Conservation (phyloP, 2,888 invertebrate genomes). For the Plagodis dolabraria region DNA sequence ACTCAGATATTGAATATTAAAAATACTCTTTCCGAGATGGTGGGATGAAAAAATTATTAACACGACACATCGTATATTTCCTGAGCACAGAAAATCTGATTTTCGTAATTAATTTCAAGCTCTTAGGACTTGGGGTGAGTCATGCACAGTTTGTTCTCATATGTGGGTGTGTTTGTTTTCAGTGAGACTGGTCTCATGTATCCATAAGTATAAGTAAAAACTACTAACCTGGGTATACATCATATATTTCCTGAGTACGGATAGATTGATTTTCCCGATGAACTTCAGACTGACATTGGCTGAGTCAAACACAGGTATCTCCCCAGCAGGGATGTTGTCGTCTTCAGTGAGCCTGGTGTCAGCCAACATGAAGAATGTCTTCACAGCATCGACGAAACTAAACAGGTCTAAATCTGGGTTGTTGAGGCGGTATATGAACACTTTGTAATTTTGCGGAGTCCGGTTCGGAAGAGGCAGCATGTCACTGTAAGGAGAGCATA, state of each 20-base stretch:
- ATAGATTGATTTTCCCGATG: slow-evolving; percentile 86
- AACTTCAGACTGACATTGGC: slow-evolving; percentile 87
- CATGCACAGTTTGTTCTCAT: too few relatives aligned
- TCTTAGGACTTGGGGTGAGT: too few relatives aligned
- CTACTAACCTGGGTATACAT: slow-evolving; percentile 86
- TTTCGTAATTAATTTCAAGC: too few relatives aligned
- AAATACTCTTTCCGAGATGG: too few relatives aligned
- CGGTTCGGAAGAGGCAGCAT: slow-evolving; percentile 87
- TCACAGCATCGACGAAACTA: slow-evolving; percentile 87
- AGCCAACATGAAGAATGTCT: slow-evolving; percentile 89
- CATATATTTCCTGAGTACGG: slow-evolving; percentile 88
- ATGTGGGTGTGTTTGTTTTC: too few relatives aligned
- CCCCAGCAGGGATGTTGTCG: slow-evolving; percentile 86
- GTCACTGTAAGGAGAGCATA: slow-evolving; percentile 80
- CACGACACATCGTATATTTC: too few relatives aligned
- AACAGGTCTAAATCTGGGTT: slow-evolving; percentile 87
- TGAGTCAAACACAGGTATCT: slow-evolving; percentile 90
- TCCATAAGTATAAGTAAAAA: background rate
- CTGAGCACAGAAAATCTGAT: too few relatives aligned
- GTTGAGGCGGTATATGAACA: slow-evolving; percentile 87
- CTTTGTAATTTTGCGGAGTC: slow-evolving; percentile 87
- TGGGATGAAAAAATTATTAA: too few relatives aligned
- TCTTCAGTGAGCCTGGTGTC: slow-evolving; percentile 88
- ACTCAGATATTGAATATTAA: too few relatives aligned
- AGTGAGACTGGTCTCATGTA: too few relatives aligned